Evolutionary conservation across 2,888 invertebrate species (phyloP), one percentile per base, ranked within the genome.

Genomic region (Syrphus vitripennis): DNA sequence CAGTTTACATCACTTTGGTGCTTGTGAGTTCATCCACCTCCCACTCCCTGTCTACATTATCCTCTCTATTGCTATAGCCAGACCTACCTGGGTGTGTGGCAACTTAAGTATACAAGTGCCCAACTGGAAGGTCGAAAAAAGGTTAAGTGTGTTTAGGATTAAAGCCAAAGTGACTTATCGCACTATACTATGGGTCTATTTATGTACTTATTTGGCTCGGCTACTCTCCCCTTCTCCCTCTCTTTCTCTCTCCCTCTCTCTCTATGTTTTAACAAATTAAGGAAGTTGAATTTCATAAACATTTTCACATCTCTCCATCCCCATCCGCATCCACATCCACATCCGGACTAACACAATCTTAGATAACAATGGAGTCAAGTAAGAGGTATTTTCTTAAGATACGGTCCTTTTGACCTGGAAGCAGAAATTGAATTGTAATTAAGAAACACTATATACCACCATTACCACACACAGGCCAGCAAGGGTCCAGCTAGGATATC

Each of bases 101-200:
- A 14, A 69, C 55, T 70, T 61, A 29, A 76, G 34, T 34, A n/a
- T n/a, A 59, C 65, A 53, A 59, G 37, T 61, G 29, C 19, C 67
- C 59, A 21, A 21, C 16, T 24, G 61, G 34, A 37, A 57, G 81
- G 65, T 77, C 81, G 55, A 31, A 21, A 59, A 37, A 72, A 76
- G 71, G 81, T 72, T 76, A 80, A 80, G 65, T 80, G 70, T 70
- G 42, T 71, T 76, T 69, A 40, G 59, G 65, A 72, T 69, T 80
- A 55, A 67, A 55, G 29, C 12, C 34, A 55, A 74, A 78, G 72
- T 78, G 78, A 78, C 72, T 78, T 78, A 83, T 53, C 59, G 77
- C 37, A 65, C 50, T 42, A 42, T 37, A 55, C 53, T 74, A 57
- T 53, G 70, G 59, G n/a, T 37, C 24, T 50, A n/a, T 53, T 31